Conservation (phyloP, 2,888 invertebrate genomes). For the Cosmia trapezina region DNA sequence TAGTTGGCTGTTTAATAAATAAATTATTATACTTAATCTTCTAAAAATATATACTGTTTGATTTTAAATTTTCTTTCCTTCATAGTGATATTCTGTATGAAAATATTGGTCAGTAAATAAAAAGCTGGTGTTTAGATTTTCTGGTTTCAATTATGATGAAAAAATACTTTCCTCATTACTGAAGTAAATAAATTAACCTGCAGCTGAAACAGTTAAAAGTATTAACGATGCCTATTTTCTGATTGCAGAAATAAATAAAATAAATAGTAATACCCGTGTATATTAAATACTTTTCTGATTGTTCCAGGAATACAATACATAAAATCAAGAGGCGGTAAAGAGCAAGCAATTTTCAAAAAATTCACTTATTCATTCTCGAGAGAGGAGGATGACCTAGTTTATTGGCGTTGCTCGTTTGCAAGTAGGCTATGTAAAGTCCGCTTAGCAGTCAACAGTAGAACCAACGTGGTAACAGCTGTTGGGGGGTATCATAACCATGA, state of each 20-base stretch:
- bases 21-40: too few species aligned
- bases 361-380: neutral
- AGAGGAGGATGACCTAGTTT: neutral
- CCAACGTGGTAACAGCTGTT: neutral
- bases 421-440: neutral
- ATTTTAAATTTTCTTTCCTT: neutral
- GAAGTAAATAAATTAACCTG: neutral
- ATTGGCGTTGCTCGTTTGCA: neutral
- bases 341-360: neutral
- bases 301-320: neutral
- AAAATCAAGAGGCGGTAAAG: neutral
- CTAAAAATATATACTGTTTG: neutral
- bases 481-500: neutral
- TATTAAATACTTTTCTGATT: neutral
- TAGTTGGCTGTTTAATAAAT: too few species aligned
- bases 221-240: neutral
- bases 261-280: too few species aligned
- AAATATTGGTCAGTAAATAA: neutral
- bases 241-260: too few species aligned
- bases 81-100: neutral
- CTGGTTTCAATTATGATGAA: neutral
- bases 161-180: neutral
- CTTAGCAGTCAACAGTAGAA: neutral
- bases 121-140: neutral
- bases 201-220: neutral